Base-by-base conservation (phyloP, 2,888 invertebrate species). In the Hoplodrina ambigua region DNA sequence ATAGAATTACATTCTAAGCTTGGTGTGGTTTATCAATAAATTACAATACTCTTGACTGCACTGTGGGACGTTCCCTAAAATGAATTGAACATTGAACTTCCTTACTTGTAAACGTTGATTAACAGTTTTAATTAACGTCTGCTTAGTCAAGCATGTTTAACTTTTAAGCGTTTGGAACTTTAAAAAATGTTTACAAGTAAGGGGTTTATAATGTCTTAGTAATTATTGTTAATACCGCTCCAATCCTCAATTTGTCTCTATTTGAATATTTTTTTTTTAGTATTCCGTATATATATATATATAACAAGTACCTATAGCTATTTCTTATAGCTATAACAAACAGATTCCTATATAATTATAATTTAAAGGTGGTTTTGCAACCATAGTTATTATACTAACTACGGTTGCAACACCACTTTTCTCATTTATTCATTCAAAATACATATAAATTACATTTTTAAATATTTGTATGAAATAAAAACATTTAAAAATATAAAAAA, bases 181-280 rank as follows among this genome's bases (percentile, higher is more conserved):
- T 44, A 15, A 44, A 15, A 11, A 15, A 44, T 15, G 44, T 44
- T 15, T 44, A 44, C 37, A 37, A 37, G 15, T 44, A 44, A 44
- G 11, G 13, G 4, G 10, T 3, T 44, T 44, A 15, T 44, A 44
- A 6, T 53, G n/a, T 19, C 19, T 25, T 20, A 19, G 56, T 74
- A 65, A 58, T 57, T 73, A 57, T 54, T 53, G 30, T 20, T 58
- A 65, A 74, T 75, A 67, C 41, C 49, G 30, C 57, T 54, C 41
- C 53, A 17, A n/a, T 49, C n/a, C 17, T 56, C 15, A 50, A 4
- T 5, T 37, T n/a, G 1, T 25, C 19, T n/a, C 11, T 17, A 17
- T 17, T 37, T 37, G 37, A 37, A 8, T 8, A 5, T 37, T 8
- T 17, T 17, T 46, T 46, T 17, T 25, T 49, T 20, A 25, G 0